Evolutionary conservation across 2,113 vertebrate species (phyloP), one percentile per base, ranked within the genome.

Genomic region (Hiodon tergisus): DNA sequence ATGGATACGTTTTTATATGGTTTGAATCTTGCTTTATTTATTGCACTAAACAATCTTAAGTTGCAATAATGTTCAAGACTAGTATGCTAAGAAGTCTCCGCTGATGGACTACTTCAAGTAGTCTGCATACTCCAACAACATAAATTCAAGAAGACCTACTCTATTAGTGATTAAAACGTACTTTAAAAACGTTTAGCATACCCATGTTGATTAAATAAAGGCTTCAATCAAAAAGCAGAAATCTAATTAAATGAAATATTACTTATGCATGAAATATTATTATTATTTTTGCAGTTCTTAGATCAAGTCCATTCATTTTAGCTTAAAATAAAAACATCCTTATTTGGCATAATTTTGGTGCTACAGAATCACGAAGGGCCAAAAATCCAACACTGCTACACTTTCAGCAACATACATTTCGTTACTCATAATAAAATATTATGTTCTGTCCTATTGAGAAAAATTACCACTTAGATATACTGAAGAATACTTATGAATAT

Each of bases 21-120:
- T 73, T 65, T 76, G 66, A 60, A 76, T 80, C 76, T n/a, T 60
- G 72, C 70, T 75, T 63, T 59, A 61, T 78, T 83, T 86, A 82
- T 66, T 67, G 69, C 82, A 72, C 65, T 76, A 77, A 3, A 61
- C 72, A 73, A 78, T 74, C 59, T 76, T 74, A 50, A 73, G 80
- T 81, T 48, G 7, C 46, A 8, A 48, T 48, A 66, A 66, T 48
- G 63, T 66, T 66, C 63, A 10, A 11, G 63, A 66, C 62, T 46
- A 65, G 6, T 31, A 2, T 3, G 48, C 63, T 48, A 47, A 47
- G 63, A 66, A 66, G 63, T 13, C 9, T 66, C 48, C 31, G 11
- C 48, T 48, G 31, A 66, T 66, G 48, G 13, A 4, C 46, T 66
- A 10, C 11, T 66, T 47, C 63, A 66, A 66, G 11, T 66, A 48